Evolutionary conservation across 2,888 invertebrate species (phyloP).

Genomic region (Pheosia tremula): DNA sequence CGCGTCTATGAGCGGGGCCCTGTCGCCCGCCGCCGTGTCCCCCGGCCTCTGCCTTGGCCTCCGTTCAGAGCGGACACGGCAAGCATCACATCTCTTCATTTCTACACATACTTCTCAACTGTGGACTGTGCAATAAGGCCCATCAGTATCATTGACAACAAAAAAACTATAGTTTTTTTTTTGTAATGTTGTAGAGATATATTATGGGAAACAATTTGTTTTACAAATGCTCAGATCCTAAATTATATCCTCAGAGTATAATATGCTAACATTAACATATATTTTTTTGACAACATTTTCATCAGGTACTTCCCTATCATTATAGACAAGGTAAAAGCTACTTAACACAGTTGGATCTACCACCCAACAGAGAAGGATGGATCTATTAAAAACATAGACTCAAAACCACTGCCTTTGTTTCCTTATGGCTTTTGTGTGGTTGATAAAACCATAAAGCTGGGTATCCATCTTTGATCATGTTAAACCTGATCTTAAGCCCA

Average conservation of each 20-base stretch:
- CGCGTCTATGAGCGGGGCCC: slow-evolving; percentile 69
- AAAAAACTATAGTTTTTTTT: background rate
- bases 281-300: no score
- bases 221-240: background rate
- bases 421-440: no score
- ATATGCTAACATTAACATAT: no score
- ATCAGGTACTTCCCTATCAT: no score
- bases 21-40: slow-evolving; percentile 50
- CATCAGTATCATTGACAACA: slow-evolving; percentile 43
- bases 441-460: no score
- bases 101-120: slow-evolving; percentile 80
- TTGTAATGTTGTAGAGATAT: slow-evolving; percentile 1
- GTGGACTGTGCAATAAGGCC: slow-evolving; percentile 69
- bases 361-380: slow-evolving; percentile 8
- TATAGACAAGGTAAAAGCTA: background rate
- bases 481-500: no score
- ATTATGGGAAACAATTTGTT: background rate
- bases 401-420: no score
- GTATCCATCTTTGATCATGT: no score
- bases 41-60: slow-evolving; percentile 50
- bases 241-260: background rate
- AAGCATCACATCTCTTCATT: slow-evolving; percentile 79
- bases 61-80: slow-evolving; percentile 67
- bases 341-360: no score
- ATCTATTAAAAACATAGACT: slow-evolving; percentile 9